phyloP scores from a whole-genome alignment of 2,888 invertebrate species.

The Yponomeuta malinellus region DNA sequence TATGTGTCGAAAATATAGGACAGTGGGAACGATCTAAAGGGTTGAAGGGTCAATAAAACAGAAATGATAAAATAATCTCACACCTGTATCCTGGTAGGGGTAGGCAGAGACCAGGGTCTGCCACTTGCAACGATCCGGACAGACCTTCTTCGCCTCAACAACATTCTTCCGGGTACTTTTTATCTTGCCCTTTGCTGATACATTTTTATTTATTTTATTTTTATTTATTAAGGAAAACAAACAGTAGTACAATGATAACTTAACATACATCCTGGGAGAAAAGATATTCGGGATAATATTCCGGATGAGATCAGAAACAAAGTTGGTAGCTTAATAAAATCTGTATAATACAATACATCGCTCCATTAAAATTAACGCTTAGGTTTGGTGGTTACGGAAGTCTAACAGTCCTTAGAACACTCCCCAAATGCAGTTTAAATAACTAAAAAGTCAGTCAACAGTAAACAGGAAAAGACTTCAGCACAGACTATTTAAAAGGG shows the following conservation, averaged over 20 bases:
- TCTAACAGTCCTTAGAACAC: neutral
- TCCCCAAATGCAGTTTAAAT: too few relatives aligned
- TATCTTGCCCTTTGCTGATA: too few relatives aligned
- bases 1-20: neutral
- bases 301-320: neutral
- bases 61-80: neutral
- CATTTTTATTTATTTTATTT: too few relatives aligned
- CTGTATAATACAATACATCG: neutral
- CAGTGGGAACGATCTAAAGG: neutral
- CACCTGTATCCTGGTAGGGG: too few relatives aligned
- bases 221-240: too few relatives aligned
- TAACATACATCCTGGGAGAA: too few relatives aligned
- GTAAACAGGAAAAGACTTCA: too few relatives aligned
- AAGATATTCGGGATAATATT: neutral
- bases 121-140: too few relatives aligned
- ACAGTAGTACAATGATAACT: neutral
- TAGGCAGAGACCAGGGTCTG: too few relatives aligned
- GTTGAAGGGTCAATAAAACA: neutral
- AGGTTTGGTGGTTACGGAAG: neutral
- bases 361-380: constrained; percentile 6
- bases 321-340: neutral
- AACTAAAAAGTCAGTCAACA: too few relatives aligned
- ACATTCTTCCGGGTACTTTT: too few relatives aligned
- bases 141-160: neutral
- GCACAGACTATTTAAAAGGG: too few relatives aligned